Conservation (phyloP, 1,140 invertebrate species). For the Apis dorsata region DNA sequence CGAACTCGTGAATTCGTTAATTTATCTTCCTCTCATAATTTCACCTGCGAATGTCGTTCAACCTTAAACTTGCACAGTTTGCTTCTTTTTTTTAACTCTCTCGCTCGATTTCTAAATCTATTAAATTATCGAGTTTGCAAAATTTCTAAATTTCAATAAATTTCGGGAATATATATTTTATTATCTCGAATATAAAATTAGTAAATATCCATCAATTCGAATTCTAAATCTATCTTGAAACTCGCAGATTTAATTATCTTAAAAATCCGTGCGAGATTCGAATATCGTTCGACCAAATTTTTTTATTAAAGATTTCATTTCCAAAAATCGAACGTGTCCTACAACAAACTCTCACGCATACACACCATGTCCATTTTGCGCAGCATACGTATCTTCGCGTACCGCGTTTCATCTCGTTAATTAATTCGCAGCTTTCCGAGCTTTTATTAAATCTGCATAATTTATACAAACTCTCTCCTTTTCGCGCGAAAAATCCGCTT, state of each 20-base stretch:
- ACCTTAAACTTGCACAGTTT: too few relatives aligned
- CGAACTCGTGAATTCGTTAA: too few relatives aligned
- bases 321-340: neutral
- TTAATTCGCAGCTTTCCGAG: neutral
- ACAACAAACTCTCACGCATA: neutral
- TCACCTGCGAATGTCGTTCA: too few relatives aligned
- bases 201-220: too few relatives aligned
- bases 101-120: too few relatives aligned
- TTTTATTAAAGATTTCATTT: neutral
- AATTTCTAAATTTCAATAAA: neutral
- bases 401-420: neutral
- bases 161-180: neutral
- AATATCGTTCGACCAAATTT: too few relatives aligned
- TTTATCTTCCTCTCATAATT: too few relatives aligned
- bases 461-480: conserved; percentile 18
- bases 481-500: neutral
- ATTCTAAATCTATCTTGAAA: neutral
- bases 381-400: neutral
- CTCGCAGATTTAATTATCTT: neutral
- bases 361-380: neutral
- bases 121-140: too few relatives aligned
- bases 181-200: too few relatives aligned
- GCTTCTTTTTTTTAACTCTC: too few relatives aligned
- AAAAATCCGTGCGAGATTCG: neutral
- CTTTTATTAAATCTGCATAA: conserved; percentile 11